phyloP scores from a whole-genome alignment of 2,888 invertebrate genomes.

The Colostygia pectinataria region DNA sequence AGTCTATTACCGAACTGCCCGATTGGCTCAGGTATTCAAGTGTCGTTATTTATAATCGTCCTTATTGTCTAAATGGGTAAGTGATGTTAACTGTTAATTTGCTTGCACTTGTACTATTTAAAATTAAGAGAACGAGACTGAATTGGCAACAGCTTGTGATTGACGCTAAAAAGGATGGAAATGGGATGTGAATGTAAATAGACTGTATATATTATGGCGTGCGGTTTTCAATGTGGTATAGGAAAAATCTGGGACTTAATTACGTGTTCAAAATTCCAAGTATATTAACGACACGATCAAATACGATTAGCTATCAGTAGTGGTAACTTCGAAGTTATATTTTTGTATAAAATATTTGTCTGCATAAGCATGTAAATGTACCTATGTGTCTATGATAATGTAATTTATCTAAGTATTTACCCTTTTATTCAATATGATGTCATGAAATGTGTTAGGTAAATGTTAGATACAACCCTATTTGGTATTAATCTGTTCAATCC shows the following conservation, averaged over 20 bases:
- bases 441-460: constrained; percentile 5
- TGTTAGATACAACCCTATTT: neutral
- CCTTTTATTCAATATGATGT: constrained; percentile 6
- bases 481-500: neutral
- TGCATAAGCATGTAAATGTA: constrained; percentile 51
- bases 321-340: constrained; percentile 66
- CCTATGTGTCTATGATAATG: constrained; percentile 17
- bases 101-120: constrained; percentile 25
- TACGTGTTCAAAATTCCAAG: constrained; percentile 66
- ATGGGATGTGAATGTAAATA: constrained; percentile 65
- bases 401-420: constrained; percentile 11
- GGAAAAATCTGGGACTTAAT: constrained; percentile 51
- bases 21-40: neutral
- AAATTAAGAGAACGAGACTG: constrained; percentile 64
- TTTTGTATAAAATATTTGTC: constrained; percentile 77
- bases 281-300: constrained; percentile 49
- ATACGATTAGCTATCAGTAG: constrained; percentile 49
- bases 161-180: constrained; percentile 48
- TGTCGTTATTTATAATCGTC: constrained; percentile 5
- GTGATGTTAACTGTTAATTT: constrained; percentile 13
- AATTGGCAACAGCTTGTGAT: constrained; percentile 78
- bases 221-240: constrained; percentile 50
- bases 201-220: constrained; percentile 47
- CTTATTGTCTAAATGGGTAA: constrained; percentile 17
- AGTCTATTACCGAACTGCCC: neutral